These are phyloP conservation scores for Xylota sylvarum DNA, from an alignment of 2,888 invertebrate species.

Conservation along the genomic window DNA sequence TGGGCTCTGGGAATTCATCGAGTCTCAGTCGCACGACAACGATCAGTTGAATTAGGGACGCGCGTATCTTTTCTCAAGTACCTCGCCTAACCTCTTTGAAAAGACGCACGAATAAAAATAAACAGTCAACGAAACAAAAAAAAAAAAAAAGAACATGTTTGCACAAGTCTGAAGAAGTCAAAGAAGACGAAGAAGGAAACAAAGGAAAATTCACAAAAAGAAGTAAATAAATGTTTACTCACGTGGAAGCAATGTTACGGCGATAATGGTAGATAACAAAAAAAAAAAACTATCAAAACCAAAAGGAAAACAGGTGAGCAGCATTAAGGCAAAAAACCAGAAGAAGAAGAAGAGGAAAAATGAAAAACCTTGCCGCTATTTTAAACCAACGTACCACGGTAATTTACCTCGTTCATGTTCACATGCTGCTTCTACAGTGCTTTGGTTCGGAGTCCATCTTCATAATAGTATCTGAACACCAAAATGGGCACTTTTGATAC, in stretches of 20 bases:
- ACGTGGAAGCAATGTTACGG: conserved; percentile 48
- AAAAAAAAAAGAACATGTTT: conserved; percentile 10
- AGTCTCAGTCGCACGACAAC: background rate
- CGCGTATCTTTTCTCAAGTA: conserved; percentile 21
- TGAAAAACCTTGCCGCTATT: conserved; percentile 37
- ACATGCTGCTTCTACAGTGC: background rate
- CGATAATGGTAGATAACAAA: conserved; percentile 45
- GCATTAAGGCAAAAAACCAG: background rate
- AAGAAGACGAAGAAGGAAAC: conserved; percentile 9
- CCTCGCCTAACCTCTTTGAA: background rate
- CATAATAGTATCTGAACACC: background rate
- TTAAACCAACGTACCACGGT: conserved; percentile 23
- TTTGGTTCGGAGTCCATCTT: background rate
- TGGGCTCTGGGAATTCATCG: conserved; percentile 4
- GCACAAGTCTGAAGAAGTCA: background rate
- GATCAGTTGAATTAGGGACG: conserved; percentile 26
- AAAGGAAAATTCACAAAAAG: background rate
- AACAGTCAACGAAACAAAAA: no score
- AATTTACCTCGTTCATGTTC: conserved; percentile 31
- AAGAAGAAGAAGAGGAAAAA: background rate
- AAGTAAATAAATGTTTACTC: conserved; percentile 41
- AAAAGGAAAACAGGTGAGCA: conserved; percentile 47
- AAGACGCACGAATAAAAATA: conserved; percentile 24
- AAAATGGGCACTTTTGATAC: conserved; percentile 26
- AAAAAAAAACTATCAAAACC: conserved; percentile 7